Conservation (phyloP, 1,140 invertebrate species). For the Solenopsis invicta region DNA sequence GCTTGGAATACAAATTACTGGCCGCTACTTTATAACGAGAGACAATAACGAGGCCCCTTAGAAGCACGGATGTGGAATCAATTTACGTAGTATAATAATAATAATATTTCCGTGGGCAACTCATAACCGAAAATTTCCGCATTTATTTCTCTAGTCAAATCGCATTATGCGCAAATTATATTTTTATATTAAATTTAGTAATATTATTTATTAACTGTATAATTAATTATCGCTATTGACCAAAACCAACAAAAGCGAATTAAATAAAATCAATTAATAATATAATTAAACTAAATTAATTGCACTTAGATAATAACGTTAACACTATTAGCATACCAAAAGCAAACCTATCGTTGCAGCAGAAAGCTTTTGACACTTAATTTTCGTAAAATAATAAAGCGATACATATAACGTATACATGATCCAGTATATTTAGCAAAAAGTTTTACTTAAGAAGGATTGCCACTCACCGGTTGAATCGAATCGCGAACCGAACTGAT, state of each 20-base stretch:
- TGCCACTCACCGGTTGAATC: neutral
- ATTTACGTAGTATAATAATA: neutral
- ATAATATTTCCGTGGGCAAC: neutral
- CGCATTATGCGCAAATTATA: neutral
- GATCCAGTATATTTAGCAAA: neutral
- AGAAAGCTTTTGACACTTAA: neutral
- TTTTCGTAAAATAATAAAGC: neutral
- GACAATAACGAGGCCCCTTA: neutral
- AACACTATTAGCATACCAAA: neutral
- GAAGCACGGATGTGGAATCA: neutral
- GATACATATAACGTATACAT: neutral
- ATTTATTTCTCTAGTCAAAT: slow-evolving; percentile 16
- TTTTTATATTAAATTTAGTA: slow-evolving; percentile 11
- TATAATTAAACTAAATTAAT: neutral
- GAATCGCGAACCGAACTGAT: neutral
- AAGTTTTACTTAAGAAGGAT: neutral
- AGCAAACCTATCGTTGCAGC: neutral
- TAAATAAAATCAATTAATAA: slow-evolving; percentile 11
- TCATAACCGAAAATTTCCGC: neutral
- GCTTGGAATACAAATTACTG: slow-evolving; percentile 36
- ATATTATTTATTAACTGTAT: neutral
- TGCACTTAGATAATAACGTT: neutral
- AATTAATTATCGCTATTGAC: slow-evolving; percentile 31
- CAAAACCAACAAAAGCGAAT: neutral
- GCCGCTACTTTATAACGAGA: slow-evolving; percentile 30